Percentiles rank a stretch among this genome's conserved stretches.
Conservation (phyloP, 1,140 invertebrate species). For the Teleopsis dalmanni region DNA sequence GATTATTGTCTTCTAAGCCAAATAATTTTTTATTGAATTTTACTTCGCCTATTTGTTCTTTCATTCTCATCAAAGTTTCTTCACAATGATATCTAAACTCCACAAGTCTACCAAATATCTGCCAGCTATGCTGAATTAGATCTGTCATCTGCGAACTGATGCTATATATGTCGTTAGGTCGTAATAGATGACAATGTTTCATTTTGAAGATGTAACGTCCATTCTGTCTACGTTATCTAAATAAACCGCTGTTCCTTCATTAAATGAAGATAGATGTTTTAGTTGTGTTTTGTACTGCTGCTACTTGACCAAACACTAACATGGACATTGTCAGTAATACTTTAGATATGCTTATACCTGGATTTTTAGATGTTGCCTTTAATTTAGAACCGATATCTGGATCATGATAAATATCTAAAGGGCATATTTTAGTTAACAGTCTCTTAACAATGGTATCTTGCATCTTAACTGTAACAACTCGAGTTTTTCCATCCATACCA, state of each 20-base stretch:
- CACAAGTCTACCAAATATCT: background rate
- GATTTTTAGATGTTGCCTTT: background rate
- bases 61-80: background rate
- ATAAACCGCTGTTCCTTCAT: slow-evolving; percentile 1
- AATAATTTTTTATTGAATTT: no score
- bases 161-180: background rate
- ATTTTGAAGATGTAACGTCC: background rate
- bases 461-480: slow-evolving; percentile 19
- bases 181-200: background rate
- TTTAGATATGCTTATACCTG: no score
- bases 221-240: background rate
- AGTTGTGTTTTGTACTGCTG: background rate
- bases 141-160: background rate
- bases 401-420: background rate
- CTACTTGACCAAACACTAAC: background rate
- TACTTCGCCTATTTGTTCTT: no score
- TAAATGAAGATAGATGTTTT: background rate
- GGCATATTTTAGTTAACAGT: slow-evolving; percentile 3
- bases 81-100: background rate
- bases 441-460: background rate
- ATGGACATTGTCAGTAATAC: background rate
- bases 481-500: slow-evolving; percentile 19
- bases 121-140: background rate
- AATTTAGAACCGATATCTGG: background rate
- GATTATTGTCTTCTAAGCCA: no score